phyloP scores from a whole-genome alignment of 1,140 invertebrate species.

The Pristionchus pacificus region DNA sequence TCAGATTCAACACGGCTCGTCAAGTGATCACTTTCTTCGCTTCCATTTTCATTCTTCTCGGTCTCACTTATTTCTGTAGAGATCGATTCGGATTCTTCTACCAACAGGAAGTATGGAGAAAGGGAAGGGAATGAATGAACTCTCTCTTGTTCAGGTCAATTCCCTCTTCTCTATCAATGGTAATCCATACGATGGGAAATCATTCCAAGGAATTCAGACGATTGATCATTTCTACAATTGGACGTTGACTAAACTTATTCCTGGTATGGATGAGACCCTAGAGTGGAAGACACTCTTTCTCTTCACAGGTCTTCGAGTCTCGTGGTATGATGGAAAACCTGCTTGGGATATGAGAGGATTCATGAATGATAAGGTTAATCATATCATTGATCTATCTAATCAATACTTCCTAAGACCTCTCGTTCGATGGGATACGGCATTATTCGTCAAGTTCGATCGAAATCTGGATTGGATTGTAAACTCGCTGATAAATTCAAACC shows the following conservation, averaged over 20 bases:
- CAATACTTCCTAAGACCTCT: background rate
- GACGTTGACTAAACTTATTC: constrained; percentile 58
- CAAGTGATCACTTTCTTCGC: constrained; percentile 25
- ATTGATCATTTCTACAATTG: constrained; percentile 59
- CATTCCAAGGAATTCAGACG: constrained; percentile 28
- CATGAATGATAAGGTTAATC: constrained; percentile 58
- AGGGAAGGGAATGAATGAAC: background rate
- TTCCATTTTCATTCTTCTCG: constrained; percentile 52
- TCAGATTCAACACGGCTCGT: constrained; percentile 28
- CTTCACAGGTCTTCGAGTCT: constrained; percentile 28
- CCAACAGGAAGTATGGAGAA: constrained; percentile 43
- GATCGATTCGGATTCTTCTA: constrained; percentile 56
- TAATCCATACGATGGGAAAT: constrained; percentile 11
- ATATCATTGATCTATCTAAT: background rate
- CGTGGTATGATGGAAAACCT: constrained; percentile 60
- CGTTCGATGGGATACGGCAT: constrained; percentile 62
- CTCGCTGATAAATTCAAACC: constrained; percentile 54
- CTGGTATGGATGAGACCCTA: constrained; percentile 45
- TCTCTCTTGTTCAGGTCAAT: constrained; percentile 15
- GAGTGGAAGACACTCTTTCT: constrained; percentile 7
- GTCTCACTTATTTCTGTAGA: constrained; percentile 59
- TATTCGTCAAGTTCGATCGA: constrained; percentile 59
- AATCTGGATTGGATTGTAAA: constrained; percentile 54
- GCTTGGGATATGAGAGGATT: constrained; percentile 60
- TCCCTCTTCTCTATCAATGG: constrained; percentile 22